phyloP scores from a whole-genome alignment of 2,113 vertebrate species.

The Sylvietta virens region DNA sequence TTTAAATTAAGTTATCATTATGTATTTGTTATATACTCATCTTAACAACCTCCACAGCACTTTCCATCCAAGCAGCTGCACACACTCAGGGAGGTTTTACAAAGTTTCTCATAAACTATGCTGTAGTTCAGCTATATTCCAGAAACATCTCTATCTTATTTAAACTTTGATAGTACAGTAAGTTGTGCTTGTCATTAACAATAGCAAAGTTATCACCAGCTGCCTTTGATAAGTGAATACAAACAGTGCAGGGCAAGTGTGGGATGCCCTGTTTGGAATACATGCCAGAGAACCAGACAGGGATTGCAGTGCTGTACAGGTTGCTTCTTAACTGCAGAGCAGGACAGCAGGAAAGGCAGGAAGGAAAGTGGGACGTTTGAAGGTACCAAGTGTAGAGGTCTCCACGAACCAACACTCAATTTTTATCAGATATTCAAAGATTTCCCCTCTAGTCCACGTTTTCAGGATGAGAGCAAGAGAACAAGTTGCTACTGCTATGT shows the following conservation, averaged over 20 bases:
- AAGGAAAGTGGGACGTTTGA: background rate
- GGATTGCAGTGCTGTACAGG: background rate
- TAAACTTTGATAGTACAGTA: constrained; percentile 51
- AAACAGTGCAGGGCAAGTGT: background rate
- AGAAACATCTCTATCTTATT: constrained; percentile 38
- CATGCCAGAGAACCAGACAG: background rate
- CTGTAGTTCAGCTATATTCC: background rate
- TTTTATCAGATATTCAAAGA: background rate
- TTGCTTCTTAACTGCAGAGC: background rate
- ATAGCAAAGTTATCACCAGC: constrained; percentile 23
- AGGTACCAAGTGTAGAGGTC: background rate
- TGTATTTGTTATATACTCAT: background rate
- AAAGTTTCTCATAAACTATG: background rate
- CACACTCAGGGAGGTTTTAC: background rate
- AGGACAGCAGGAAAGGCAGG: background rate
- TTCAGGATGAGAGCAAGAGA: background rate
- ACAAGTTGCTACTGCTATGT: background rate
- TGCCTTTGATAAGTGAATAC: constrained; percentile 50
- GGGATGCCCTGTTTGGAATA: background rate
- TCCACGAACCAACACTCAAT: background rate
- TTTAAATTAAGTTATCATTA: background rate
- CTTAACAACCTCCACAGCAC: background rate
- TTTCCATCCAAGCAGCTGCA: background rate
- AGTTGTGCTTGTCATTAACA: constrained; percentile 10
- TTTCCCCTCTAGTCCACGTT: background rate